Evolutionary conservation across 1,140 invertebrate genomes (phyloP), one percentile per base, ranked within the genome.

Genomic region (Leptonema lineaticorne): DNA sequence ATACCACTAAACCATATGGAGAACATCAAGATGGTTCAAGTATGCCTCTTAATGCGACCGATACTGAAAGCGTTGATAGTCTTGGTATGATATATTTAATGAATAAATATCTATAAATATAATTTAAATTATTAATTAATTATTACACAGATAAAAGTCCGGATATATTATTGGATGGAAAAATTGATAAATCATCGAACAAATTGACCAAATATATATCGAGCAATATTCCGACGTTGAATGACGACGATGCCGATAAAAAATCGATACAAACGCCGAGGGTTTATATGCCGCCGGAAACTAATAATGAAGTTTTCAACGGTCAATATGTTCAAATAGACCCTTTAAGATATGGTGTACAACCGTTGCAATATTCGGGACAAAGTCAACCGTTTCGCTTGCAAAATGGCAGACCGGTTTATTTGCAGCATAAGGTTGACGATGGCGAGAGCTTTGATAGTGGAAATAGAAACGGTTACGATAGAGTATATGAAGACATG

Each of bases 21-120:
- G 70, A 72, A n/a, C 70, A 72, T 64, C 67, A 64, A 63, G 70
- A 72, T 64, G 70, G 70, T 20, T 72, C 70, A 14, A 72, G 67
- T 50, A 67, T 72, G 18, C 70, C 70, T 7, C 60, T 72, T 1
- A 72, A 72, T 64, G 70, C 70, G 9, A 72, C 70, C 2, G 70
- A 71, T 45, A 71, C 70, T 45, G 70, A 71, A 58, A 71, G 70
- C 28, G 70, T 71, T 1, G 70, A 71, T 37, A 71, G 70, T 41
- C 33, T 71, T 37, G 69, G 69, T 71, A 68, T 20, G 14, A 57
- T 41, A 45, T 20, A 63, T n/a, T n/a, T n/a, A n/a, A n/a, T 8
- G 33, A 37, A 7, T 37, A 37, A 37, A 8, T 37, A 8, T 7
- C n/a, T 37, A 8, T 8, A n/a, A 8, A 37, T 37, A 37, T 37